Evolutionary conservation across 2,888 invertebrate genomes (phyloP).

Genomic region (Zaprionus lineosus): DNA sequence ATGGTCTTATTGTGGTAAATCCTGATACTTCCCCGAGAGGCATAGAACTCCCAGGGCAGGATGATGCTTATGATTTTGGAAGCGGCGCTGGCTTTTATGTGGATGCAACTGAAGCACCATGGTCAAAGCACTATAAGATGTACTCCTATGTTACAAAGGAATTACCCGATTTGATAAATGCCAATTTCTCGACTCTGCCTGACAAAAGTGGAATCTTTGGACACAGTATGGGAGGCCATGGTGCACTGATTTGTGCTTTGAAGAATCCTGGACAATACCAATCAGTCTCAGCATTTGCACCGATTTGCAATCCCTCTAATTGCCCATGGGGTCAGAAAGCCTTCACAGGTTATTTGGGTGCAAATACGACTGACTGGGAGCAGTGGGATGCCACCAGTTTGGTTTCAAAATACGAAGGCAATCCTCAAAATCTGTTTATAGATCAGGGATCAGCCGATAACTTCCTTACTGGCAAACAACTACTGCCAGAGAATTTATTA

Average conservation of each 20-base stretch:
- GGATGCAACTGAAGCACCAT: slow-evolving; percentile 94
- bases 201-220: slow-evolving; percentile 90
- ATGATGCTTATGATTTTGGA: slow-evolving; percentile 97
- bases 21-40: slow-evolving; percentile 98
- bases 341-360: slow-evolving; percentile 91
- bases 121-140: slow-evolving; percentile 97
- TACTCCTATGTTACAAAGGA: slow-evolving; percentile 96
- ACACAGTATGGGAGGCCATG: slow-evolving; percentile 99
- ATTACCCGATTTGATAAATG: slow-evolving; percentile 88
- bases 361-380: slow-evolving; percentile 87
- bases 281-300: slow-evolving; percentile 96
- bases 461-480: slow-evolving; percentile 89
- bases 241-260: slow-evolving; percentile 94
- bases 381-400: slow-evolving; percentile 95
- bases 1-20: slow-evolving; percentile 93
- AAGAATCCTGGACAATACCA: slow-evolving; percentile 95
- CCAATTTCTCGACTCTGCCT: slow-evolving; percentile 87
- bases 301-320: slow-evolving; percentile 93
- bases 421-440: slow-evolving; percentile 91
- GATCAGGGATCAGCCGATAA: slow-evolving; percentile 94
- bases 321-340: slow-evolving; percentile 95
- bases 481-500: slow-evolving; percentile 92
- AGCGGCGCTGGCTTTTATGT: slow-evolving; percentile 97
- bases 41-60: slow-evolving; percentile 94
- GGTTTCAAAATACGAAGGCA: slow-evolving; percentile 91